Evolutionary conservation across 2,113 vertebrate genomes (phyloP), one percentile per base, ranked within the genome.

Genomic region (Callocephalon fimbriatum): DNA sequence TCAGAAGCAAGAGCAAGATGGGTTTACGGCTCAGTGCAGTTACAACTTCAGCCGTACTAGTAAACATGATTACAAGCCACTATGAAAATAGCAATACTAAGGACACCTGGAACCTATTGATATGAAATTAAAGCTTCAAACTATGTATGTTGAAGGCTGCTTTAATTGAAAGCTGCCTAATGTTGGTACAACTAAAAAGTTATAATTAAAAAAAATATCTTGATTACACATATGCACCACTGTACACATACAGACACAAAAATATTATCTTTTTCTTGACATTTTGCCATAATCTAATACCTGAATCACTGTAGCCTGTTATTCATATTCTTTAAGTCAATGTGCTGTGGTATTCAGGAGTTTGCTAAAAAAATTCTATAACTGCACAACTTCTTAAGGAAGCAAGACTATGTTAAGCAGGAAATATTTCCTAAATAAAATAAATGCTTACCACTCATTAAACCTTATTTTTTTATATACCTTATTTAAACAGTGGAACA

Each of bases 211-310:
- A 8, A 6, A 12, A 19, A 13, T 2, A n/a, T 21, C 19, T 51
- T 17, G 4, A 32, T 51, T 71, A 22, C 9, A 23, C 4, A 4
- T 37, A 50, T 17, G 0, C 7, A 59, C 4, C 45, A 14, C 19
- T 68, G 9, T 31, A 65, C 6, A 21, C 0, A 0, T 54, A 45
- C 0, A 12, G 29, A 56, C 6, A 35, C 10, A 51, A 22, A 90
- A 7, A 9, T 6, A 37, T 76, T 56, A 13, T 12, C 22, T 58
- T 73, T 66, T 62, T 74, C 26, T 31, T 74, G 35, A 38, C 5
- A 25, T 1, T 84, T 77, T 48, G 3, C 4, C 3, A 25, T 59
- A 72, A 71, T 7, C 7, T 47, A 42, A 35, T 16, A 58, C 12
- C 25, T 53, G 9, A 78, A 66, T 81, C 40, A 31, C 37, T 42